Percentiles rank a stretch among this genome's conserved stretches.
These are phyloP conservation scores for Morbakka virulenta DNA, from an alignment of 30 jellyfish, hydroid and myxozoan genomes.

Conservation along the genomic window DNA sequence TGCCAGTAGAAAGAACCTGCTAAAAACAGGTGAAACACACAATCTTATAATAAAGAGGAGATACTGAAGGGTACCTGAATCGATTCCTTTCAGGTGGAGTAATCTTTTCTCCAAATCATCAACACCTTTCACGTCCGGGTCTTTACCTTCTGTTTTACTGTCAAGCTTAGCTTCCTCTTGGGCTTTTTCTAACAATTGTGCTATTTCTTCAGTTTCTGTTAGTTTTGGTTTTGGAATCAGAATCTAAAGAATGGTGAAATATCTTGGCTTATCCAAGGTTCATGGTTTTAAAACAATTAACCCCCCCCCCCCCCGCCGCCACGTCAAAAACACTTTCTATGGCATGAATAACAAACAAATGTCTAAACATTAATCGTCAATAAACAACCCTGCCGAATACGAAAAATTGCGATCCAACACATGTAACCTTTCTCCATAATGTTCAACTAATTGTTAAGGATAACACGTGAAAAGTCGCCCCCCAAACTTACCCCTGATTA, in stretches of 20 bases:
- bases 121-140: not conserved
- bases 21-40: not conserved
- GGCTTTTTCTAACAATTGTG: slow-evolving; percentile 49
- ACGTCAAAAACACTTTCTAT: too few species aligned
- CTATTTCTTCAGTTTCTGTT: slow-evolving; percentile 70
- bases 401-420: too few species aligned
- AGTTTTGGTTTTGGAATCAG: slow-evolving; percentile 67
- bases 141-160: not conserved
- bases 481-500: too few species aligned
- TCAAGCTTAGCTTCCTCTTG: slow-evolving; percentile 60
- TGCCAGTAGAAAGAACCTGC: not conserved
- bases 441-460: too few species aligned
- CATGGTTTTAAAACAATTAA: too few species aligned
- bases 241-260: slow-evolving; percentile 19
- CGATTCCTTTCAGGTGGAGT: slow-evolving; percentile 64
- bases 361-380: too few species aligned
- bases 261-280: too few species aligned
- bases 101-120: slow-evolving; percentile 56
- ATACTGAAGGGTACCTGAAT: slow-evolving; percentile 45
- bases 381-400: too few species aligned
- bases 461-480: too few species aligned
- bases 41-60: not conserved
- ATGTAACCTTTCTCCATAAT: too few species aligned
- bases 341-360: too few species aligned
- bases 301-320: too few species aligned